Conservation (phyloP, 2,888 invertebrate species). For the Plagiodera versicolora region DNA sequence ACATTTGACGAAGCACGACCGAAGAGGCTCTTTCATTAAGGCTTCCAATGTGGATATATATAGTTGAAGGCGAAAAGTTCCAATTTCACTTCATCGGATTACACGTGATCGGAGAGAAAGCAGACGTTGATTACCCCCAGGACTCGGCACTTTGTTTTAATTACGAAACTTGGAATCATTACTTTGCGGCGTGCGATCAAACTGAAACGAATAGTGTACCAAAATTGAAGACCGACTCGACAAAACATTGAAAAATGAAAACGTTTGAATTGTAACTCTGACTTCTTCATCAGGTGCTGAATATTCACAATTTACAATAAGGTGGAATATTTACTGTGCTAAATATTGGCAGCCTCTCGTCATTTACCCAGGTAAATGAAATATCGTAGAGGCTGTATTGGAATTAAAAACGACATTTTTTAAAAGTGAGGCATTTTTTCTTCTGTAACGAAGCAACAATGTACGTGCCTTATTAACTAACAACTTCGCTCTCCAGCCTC, state of each 20-base stretch:
- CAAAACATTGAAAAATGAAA: no score
- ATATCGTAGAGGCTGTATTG: background rate
- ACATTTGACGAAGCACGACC: conserved; percentile 10
- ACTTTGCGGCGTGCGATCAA: background rate
- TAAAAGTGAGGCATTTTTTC: no score
- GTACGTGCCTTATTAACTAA: background rate
- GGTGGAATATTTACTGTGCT: no score
- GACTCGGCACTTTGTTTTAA: conserved; percentile 35
- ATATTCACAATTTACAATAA: no score
- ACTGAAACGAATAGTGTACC: background rate
- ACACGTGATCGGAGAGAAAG: conserved; percentile 18
- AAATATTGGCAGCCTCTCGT: no score
- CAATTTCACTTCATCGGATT: conserved; percentile 17
- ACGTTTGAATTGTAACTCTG: no score
- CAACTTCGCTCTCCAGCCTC: background rate
- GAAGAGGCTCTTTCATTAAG: conserved; percentile 16
- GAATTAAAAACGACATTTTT: no score
- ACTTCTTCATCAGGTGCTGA: no score
- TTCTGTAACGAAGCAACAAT: background rate
- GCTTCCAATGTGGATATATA: conserved; percentile 15
- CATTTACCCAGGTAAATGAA: no score
- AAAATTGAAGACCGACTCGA: no score
- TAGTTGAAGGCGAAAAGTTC: conserved; percentile 15
- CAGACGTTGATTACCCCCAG: conserved; percentile 26
- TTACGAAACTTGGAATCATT: conserved; percentile 38